Conservation (phyloP, 2,113 vertebrate genomes). For the Protomyctophum bolini region DNA sequence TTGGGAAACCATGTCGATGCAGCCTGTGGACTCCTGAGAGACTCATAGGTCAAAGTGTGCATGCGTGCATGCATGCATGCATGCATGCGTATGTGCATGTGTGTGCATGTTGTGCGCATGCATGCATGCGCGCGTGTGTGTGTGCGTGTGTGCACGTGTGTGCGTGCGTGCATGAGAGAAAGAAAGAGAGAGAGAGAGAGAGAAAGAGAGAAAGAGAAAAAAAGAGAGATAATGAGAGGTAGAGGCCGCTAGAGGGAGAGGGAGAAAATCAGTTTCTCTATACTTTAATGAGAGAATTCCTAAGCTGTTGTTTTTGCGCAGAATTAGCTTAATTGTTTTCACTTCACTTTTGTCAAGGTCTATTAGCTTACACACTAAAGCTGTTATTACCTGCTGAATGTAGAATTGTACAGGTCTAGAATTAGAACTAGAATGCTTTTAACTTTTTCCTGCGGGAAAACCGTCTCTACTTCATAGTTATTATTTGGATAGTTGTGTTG, state of each 20-base stretch:
- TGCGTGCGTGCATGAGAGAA: neutral
- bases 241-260: neutral
- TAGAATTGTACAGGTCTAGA: no score
- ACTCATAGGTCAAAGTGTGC: slow-evolving; percentile 67
- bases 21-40: slow-evolving; percentile 49
- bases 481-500: no score
- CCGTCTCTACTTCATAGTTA: no score
- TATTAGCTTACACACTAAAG: neutral
- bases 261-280: slow-evolving; percentile 68
- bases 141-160: neutral
- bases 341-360: neutral
- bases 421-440: no score
- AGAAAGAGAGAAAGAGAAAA: no score
- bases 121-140: slow-evolving; percentile 1
- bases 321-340: slow-evolving; percentile 52
- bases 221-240: no score
- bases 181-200: no score
- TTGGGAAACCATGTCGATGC: slow-evolving; percentile 69
- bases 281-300: slow-evolving; percentile 63
- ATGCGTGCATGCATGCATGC: slow-evolving; percentile 49
- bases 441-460: no score
- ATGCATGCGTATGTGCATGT: slow-evolving; percentile 32
- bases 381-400: no score
- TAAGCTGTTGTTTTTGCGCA: slow-evolving; percentile 28
- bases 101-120: neutral